Evolutionary conservation across 2,888 invertebrate species (phyloP), one percentile per base, ranked within the genome.

Genomic region (Drosophila subsilvestris): DNA sequence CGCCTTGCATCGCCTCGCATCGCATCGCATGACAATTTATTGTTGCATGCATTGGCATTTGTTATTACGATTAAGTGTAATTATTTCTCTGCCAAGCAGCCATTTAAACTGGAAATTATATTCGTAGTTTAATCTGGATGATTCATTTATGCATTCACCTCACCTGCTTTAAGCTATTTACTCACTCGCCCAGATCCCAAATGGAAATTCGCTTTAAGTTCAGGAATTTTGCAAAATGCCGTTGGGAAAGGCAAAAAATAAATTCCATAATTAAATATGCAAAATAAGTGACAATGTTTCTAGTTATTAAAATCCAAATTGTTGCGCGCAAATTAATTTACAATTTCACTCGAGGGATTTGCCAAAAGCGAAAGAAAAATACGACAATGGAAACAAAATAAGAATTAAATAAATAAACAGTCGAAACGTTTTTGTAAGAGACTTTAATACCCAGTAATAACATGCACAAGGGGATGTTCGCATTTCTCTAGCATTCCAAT

Each of bases 241-340:
- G 0, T 6, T 29, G 27, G 9, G 32, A 12, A n/a, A n/a, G 1
- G 7, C 29, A 18, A 51, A 57, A 55, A 70, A 70, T 49, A 55
- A 70, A 70, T 49, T 22, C 14, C 18, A 12, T 58, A 54, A 72
- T 72, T 71, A 72, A 72, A 70, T 65, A 70, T 72, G 72, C 70
- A 70, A 72, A 72, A 50, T 60, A 72, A 65, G 72, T 65, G 71
- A 72, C 72, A 71, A 65, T 59, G 47, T 65, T 72, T 63, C 71
- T 60, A 71, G 63, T 71, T 69, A 71, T 71, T 65, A 72, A 71
- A 72, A 71, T 72, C 55, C 59, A 55, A 71, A 71, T 71, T 72
- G 71, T 71, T 72, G 72, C 71, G 65, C 63, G 42, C 29, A 66
- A 72, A 72, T 71, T 72, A 72, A 71, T 72, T 72, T 72, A 72